These are phyloP conservation scores for Erpobdella octoculata DNA, from an alignment of 2,888 invertebrate species.

Conservation along the genomic window DNA sequence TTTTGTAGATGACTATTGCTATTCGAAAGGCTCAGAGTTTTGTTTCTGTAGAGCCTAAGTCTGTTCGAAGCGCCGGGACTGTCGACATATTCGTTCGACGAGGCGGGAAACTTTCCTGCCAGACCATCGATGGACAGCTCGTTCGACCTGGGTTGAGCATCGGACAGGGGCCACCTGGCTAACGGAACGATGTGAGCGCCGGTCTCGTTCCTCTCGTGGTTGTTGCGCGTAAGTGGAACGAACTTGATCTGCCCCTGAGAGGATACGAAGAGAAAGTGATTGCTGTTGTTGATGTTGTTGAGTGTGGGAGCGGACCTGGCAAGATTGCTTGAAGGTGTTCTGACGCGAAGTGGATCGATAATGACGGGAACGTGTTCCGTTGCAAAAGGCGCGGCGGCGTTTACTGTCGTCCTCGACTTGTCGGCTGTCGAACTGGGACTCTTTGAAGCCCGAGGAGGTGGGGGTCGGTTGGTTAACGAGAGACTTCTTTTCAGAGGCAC, in stretches of 20 bases:
- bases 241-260: conserved; percentile 9
- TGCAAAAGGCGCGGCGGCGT: too few relatives aligned
- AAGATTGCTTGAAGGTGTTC: conserved; percentile 18
- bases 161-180: conserved; percentile 30
- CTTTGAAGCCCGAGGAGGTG: too few relatives aligned
- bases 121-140: conserved; percentile 24
- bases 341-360: conserved; percentile 19
- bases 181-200: conserved; percentile 25
- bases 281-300: conserved; percentile 17
- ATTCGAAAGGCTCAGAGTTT: conserved; percentile 6
- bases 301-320: conserved; percentile 28
- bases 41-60: too few relatives aligned
- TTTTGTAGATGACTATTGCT: not conserved
- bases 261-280: not conserved
- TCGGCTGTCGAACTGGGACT: not conserved
- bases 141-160: not conserved
- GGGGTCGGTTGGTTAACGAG: not conserved
- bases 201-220: not conserved
- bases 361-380: conserved; percentile 8
- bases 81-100: conserved; percentile 30
- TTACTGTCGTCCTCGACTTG: not conserved
- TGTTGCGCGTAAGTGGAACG: not conserved
- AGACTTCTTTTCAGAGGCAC: not conserved
- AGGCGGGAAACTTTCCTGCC: conserved; percentile 1
- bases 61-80: conserved; percentile 7